Percentiles rank a stretch among this genome's conserved stretches.
Evolutionary conservation across 1,140 invertebrate genomes (phyloP).

Genomic region (Phenacoccus solenopsis): DNA sequence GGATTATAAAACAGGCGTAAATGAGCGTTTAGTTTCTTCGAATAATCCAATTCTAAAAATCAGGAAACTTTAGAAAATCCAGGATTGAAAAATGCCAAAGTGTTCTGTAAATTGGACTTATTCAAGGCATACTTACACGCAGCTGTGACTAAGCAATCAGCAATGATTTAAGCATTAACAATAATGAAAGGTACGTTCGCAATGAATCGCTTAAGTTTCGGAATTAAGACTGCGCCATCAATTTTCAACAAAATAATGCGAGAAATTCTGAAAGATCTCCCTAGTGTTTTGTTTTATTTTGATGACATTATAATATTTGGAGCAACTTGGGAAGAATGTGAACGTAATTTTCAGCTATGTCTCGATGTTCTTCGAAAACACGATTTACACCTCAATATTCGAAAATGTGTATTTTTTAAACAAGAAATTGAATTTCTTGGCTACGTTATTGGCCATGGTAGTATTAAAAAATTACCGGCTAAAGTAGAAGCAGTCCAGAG

Average conservation of each 20-base stretch:
- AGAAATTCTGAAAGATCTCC: conserved; percentile 30
- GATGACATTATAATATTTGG: conserved; percentile 30
- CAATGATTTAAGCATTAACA: conserved; percentile 31
- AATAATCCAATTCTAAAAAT: conserved; percentile 19
- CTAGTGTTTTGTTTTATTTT: conserved; percentile 27
- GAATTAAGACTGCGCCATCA: conserved; percentile 36
- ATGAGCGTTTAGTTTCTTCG: conserved; percentile 8
- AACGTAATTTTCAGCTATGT: not conserved
- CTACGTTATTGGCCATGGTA: conserved; percentile 24
- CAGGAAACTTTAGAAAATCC: conserved; percentile 19
- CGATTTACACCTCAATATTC: conserved; percentile 24
- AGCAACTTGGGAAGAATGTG: conserved; percentile 22
- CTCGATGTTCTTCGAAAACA: conserved; percentile 9
- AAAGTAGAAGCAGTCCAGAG: conserved; percentile 33
- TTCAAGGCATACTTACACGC: conserved; percentile 30
- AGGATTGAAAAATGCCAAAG: conserved; percentile 22
- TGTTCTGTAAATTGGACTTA: conserved; percentile 28
- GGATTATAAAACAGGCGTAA: conserved; percentile 36
- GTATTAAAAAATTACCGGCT: conserved; percentile 28
- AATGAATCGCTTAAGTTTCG: conserved; percentile 36
- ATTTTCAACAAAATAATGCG: conserved; percentile 40
- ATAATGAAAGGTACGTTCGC: conserved; percentile 32
- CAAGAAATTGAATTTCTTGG: conserved; percentile 26
- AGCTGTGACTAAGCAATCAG: conserved; percentile 26
- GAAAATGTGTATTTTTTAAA: conserved; percentile 22